These are phyloP conservation scores for Troilus luridus DNA, from an alignment of 2,888 invertebrate genomes.

Conservation along the genomic window DNA sequence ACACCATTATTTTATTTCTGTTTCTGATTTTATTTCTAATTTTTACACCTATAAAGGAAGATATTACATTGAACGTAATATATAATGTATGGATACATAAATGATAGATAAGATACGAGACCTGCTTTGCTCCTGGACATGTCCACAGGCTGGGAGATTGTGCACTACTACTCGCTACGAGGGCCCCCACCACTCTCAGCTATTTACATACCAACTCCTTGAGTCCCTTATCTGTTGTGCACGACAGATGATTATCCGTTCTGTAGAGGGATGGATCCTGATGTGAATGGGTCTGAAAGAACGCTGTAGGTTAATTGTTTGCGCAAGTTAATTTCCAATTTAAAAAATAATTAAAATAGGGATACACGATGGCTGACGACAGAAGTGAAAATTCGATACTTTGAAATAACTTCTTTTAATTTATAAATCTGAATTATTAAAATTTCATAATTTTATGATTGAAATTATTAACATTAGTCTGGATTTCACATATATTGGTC, in stretches of 20 bases:
- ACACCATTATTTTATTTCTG: too few species aligned
- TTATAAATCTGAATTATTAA: too few species aligned
- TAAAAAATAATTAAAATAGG: too few species aligned
- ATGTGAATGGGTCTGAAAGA: too few species aligned
- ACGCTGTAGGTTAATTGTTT: too few species aligned
- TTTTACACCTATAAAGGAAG: not conserved
- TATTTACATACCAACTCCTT: conserved; percentile 25
- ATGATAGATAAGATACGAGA: not conserved
- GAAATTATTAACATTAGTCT: too few species aligned
- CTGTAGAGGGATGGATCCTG: not conserved
- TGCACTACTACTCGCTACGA: not conserved
- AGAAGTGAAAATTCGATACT: too few species aligned
- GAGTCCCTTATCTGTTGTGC: conserved; percentile 24
- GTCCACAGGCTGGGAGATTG: not conserved
- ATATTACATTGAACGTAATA: not conserved
- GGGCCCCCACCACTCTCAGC: not conserved
- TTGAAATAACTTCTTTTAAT: too few species aligned
- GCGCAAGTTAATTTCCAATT: too few species aligned
- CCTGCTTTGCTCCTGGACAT: conserved; percentile 36
- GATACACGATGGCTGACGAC: too few species aligned
- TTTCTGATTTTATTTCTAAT: not conserved
- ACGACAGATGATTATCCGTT: not conserved
- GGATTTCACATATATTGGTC: too few species aligned
- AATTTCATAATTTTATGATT: too few species aligned
- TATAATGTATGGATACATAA: not conserved